Percentiles rank a stretch among this genome's conserved stretches.
These are phyloP conservation scores for Phalacrocorax carbo DNA, from an alignment of 2,113 vertebrate species.

Conservation along the genomic window DNA sequence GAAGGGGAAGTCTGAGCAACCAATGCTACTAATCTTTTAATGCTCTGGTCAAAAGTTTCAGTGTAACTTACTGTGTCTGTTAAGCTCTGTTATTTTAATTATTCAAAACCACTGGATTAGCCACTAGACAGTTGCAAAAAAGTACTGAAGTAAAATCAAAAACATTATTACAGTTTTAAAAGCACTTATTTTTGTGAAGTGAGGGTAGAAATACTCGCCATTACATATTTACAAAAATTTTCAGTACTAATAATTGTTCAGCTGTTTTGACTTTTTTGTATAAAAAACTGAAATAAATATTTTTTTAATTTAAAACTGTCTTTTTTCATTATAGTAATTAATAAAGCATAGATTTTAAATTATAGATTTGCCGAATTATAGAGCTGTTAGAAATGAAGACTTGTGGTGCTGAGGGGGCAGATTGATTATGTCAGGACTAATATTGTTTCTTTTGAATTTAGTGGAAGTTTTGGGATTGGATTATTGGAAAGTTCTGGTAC, in stretches of 20 bases:
- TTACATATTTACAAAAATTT: background rate
- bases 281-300: constrained; percentile 30
- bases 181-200: background rate
- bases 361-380: background rate
- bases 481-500: background rate
- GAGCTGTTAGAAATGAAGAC: background rate
- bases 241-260: background rate
- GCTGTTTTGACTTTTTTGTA: background rate
- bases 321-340: background rate
- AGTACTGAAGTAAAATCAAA: background rate
- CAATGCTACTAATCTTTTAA: background rate
- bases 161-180: background rate
- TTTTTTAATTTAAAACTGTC: background rate
- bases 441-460: background rate
- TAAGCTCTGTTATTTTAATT: background rate
- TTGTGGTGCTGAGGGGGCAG: background rate
- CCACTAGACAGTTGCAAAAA: background rate
- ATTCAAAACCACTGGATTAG: background rate
- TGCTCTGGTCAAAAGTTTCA: background rate
- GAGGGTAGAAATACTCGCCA: background rate
- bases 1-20: background rate
- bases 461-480: background rate
- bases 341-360: background rate
- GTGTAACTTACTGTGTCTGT: background rate
- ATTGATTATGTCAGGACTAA: background rate